Evolutionary conservation across 2,888 invertebrate species (phyloP), one percentile per base, ranked within the genome.

Genomic region (Nomada hirtipes): DNA sequence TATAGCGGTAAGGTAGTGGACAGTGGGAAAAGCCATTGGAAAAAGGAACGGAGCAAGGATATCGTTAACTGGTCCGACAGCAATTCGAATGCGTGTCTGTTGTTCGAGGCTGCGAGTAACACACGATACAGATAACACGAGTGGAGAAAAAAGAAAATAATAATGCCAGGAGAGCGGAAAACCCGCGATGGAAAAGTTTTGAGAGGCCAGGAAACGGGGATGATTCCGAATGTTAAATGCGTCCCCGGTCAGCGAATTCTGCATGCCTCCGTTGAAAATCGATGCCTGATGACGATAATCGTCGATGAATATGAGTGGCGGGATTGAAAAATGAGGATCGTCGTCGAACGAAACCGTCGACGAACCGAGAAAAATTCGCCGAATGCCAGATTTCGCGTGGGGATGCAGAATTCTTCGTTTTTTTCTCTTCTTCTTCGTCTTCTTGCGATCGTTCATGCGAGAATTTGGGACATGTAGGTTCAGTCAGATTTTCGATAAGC

Each of bases 21-120:
- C 26, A 15, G 57, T 3, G 57, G 36, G 42, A 60, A 29, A 64
- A 71, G 23, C 52, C n/a, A 67, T 57, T 23, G 57, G 61, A 47
- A 64, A 76, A 76, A 29, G 29, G 29, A 29, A 63, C 55, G 71
- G 68, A 60, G 26, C 63, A 68, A 72, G 47, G 67, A 71, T 76
- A 82, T 82, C 60, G 81, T 82, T 63, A 64, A 55, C 64, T 36
- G 72, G 61, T n/a, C 42, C 59, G 68, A 68, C 71, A 68, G 68
- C 71, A 64, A 82, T 72, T 81, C 69, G 55, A 70, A 71, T 52
- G 67, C 67, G 20, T 63, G 57, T 59, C 71, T 36, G 61, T 82
- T 82, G 75, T 82, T 67, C 67, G 67, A 53, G 26, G 18, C 44
- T 29, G 26, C 71, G 63, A 61, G 55, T 76, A 55, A 72, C 52